phyloP scores from a whole-genome alignment of 2,888 invertebrate genomes.

The Coelogynopora nodosa region DNA sequence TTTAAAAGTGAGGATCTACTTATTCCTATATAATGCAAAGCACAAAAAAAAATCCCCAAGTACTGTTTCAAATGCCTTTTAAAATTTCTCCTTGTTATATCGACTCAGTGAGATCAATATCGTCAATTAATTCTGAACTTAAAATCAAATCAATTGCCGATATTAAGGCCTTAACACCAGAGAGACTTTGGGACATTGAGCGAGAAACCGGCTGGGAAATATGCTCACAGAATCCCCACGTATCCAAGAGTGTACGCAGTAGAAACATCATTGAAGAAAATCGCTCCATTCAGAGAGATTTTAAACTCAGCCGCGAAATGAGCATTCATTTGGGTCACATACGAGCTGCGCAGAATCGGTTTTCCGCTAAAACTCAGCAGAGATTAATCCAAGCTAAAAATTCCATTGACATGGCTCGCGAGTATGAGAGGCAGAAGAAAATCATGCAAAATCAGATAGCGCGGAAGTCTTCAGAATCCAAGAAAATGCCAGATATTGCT shows the following conservation, averaged over 20 bases:
- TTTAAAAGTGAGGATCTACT: no score
- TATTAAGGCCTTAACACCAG: neutral
- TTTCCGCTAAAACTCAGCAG: neutral
- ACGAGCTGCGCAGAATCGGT: neutral
- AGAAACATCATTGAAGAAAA: neutral
- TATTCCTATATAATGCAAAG: no score
- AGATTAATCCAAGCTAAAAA: neutral
- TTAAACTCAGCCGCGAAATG: neutral
- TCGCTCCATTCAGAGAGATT: neutral
- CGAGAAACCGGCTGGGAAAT: neutral
- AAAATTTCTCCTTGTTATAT: no score
- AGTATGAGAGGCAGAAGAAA: neutral
- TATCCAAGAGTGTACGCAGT: neutral
- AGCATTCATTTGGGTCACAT: neutral
- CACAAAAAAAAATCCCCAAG: no score
- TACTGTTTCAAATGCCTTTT: no score
- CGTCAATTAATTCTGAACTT: no score
- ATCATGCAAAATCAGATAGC: neutral
- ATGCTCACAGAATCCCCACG: neutral
- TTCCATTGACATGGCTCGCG: neutral
- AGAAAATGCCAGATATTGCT: neutral
- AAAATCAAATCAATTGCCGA: neutral
- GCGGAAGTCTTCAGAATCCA: neutral
- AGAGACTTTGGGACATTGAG: neutral
- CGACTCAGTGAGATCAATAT: no score